These are phyloP conservation scores for Aphidius gifuensis DNA, from an alignment of 1,140 invertebrate species.

Conservation along the genomic window DNA sequence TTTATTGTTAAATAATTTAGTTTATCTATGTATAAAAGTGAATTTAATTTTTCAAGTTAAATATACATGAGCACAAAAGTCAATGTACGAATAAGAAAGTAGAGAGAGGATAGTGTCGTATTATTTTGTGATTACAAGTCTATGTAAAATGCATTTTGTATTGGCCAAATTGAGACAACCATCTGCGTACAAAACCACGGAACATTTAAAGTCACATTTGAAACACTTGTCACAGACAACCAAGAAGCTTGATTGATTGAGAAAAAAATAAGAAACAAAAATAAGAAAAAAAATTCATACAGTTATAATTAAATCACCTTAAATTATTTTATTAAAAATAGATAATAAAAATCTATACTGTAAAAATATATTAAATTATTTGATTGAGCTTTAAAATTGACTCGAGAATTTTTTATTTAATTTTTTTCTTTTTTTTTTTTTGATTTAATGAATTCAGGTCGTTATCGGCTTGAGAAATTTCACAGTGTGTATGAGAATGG, in stretches of 20 bases:
- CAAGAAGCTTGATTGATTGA: conserved; percentile 7
- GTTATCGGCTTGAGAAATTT: conserved; percentile 35
- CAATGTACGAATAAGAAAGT: too few species aligned
- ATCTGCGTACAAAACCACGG: conserved; percentile 18
- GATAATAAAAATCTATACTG: conserved; percentile 13
- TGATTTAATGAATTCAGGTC: conserved; percentile 24
- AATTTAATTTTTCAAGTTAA: too few species aligned
- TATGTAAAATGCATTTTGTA: conserved; percentile 22
- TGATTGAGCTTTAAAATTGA: conserved; percentile 3
- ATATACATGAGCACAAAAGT: too few species aligned
- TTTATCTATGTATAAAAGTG: too few species aligned
- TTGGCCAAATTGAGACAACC: conserved; percentile 11
- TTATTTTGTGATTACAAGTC: conserved; percentile 21
- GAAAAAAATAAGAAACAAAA: background rate
- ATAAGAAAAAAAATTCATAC: background rate
- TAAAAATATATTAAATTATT: background rate
- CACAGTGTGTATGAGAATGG: conserved; percentile 8
- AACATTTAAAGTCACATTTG: conserved; percentile 33
- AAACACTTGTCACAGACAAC: conserved; percentile 25
- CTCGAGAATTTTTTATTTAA: conserved; percentile 10
- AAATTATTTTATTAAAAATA: background rate
- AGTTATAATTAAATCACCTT: background rate
- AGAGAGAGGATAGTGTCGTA: background rate
- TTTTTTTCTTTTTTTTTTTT: background rate
- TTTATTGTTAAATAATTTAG: too few species aligned